phyloP scores from a whole-genome alignment of 1,140 invertebrate genomes.

The Listronotus oregonensis region DNA sequence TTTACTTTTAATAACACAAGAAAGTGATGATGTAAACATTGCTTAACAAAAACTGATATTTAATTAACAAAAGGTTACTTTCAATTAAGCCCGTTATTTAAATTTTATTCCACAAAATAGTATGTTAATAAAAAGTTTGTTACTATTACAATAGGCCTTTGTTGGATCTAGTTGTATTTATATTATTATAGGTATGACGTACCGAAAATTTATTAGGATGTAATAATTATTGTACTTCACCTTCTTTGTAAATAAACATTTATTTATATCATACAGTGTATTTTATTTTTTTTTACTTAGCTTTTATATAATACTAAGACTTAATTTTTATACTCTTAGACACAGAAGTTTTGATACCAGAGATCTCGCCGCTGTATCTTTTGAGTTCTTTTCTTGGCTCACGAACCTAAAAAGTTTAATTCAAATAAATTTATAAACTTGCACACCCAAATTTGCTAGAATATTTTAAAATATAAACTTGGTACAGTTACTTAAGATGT shows the following conservation, averaged over 20 bases:
- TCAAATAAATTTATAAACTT: no score
- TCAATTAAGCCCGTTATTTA: background rate
- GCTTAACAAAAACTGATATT: no score
- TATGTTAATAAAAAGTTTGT: constrained; percentile 7
- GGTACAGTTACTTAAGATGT: no score
- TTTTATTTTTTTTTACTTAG: background rate
- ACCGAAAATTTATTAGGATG: constrained; percentile 23
- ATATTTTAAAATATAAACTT: no score
- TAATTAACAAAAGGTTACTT: constrained; percentile 1
- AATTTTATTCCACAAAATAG: background rate
- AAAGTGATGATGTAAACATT: no score
- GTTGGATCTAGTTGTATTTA: constrained; percentile 14
- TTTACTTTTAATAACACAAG: no score
- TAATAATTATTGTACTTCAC: constrained; percentile 19
- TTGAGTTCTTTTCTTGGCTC: constrained; percentile 77
- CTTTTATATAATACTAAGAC: constrained; percentile 50
- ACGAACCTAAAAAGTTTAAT: constrained; percentile 70
- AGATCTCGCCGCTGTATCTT: constrained; percentile 86
- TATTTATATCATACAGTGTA: constrained; percentile 27
- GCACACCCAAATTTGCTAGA: no score
- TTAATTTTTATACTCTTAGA: constrained; percentile 87
- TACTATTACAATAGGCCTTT: constrained; percentile 5
- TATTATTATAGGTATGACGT: constrained; percentile 18
- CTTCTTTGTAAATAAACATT: constrained; percentile 34
- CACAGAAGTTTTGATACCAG: constrained; percentile 86